A percentile compares a stretch with the other conserved stretches of the same genome.
phyloP scores from a whole-genome alignment of 2,888 invertebrate species.

The Spilosoma lubricipeda region DNA sequence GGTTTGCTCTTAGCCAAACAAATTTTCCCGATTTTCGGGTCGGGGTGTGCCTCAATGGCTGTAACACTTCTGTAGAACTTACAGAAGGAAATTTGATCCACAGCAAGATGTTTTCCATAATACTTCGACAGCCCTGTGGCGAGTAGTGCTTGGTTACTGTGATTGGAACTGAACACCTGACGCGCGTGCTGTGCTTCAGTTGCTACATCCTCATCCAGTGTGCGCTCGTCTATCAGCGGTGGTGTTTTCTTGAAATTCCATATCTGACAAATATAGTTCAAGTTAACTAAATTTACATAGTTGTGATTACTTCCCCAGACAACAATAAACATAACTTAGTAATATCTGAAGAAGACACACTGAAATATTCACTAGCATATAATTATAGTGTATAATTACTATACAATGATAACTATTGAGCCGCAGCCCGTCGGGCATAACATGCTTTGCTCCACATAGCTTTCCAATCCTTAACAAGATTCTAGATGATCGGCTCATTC shows the following conservation, averaged over 20 bases:
- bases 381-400: no score
- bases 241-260: conserved; percentile 60
- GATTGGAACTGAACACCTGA: conserved; percentile 57
- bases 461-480: not conserved
- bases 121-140: conserved; percentile 90
- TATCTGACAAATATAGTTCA: conserved; percentile 50
- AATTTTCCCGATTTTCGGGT: not conserved
- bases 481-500: not conserved
- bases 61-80: conserved; percentile 48
- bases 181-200: conserved; percentile 83
- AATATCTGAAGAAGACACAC: not conserved
- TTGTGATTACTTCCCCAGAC: not conserved
- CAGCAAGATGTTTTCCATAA: conserved; percentile 91
- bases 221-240: conserved; percentile 67
- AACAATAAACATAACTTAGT: not conserved
- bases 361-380: not conserved
- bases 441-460: no score
- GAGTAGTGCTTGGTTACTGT: conserved; percentile 83
- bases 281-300: not conserved
- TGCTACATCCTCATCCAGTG: conserved; percentile 86
- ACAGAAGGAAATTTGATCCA: conserved; percentile 90
- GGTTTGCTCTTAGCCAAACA: not conserved
- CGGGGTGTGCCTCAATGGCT: not conserved
- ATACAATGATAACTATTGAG: no score
- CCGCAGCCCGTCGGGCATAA: no score